Evolutionary conservation across 1,140 invertebrate species (phyloP), one percentile per base, ranked within the genome.

Genomic region (Mya arenaria): DNA sequence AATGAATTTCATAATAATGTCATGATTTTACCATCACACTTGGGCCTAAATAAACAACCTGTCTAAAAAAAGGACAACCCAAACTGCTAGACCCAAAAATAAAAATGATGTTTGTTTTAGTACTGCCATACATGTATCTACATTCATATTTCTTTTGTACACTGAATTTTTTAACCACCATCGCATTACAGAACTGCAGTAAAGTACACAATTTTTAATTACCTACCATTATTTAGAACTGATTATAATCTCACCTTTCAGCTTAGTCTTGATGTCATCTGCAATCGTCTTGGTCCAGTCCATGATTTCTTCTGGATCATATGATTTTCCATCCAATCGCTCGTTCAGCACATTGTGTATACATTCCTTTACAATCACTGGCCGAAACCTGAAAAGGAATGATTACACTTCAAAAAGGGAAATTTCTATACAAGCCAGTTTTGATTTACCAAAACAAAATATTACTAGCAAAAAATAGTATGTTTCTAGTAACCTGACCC

Each of bases 211-310:
- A n/a, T n/a, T n/a, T n/a, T n/a, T n/a, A n/a, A n/a, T n/a, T n/a
- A n/a, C n/a, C n/a, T n/a, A n/a, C n/a, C n/a, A n/a, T n/a, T n/a
- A n/a, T n/a, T n/a, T n/a, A n/a, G n/a, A n/a, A n/a, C n/a, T n/a
- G n/a, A n/a, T n/a, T n/a, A n/a, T n/a, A n/a, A 30, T 58, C 30
- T 37, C 1, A 73, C 79, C 79, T 82, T 82, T 82, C 62, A 82
- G 44, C 60, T 44, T 82, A 13, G 5, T 62, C 52, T 82, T 82
- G 25, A 82, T 82, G 39, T 82, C 69, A 55, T 82, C 79, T 0
- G 79, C 34, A n/a, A 82, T 82, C 36, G 55, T 23, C 65, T 82
- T 82, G 1, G 79, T 82, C 79, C 79, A 82, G 17, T 82, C 79
- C 79, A 82, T 82, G 10, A 82, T 73, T 48, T 82, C 79, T 37